phyloP scores from a whole-genome alignment of 2,888 invertebrate species.

The Philaethria dido region DNA sequence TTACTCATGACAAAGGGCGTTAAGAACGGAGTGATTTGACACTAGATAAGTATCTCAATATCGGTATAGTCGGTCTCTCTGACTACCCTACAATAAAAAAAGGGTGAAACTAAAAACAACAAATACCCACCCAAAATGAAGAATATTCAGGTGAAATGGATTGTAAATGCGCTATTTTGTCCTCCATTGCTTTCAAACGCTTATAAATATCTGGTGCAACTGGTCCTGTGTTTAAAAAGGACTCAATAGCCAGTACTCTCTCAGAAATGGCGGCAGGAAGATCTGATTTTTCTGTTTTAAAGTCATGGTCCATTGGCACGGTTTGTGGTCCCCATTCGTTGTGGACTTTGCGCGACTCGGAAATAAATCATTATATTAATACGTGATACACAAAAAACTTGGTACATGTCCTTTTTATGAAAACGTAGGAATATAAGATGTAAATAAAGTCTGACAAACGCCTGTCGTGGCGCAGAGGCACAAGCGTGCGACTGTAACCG shows the following conservation, averaged over 20 bases:
- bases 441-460: too few relatives aligned
- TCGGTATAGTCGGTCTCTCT: too few relatives aligned
- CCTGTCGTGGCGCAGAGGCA: too few relatives aligned
- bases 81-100: too few relatives aligned
- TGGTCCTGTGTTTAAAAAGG: constrained; percentile 82
- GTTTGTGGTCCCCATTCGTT: constrained; percentile 89
- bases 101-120: too few relatives aligned
- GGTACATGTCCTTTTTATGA: too few relatives aligned
- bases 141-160: constrained; percentile 92
- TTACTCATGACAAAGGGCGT: too few relatives aligned
- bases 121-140: constrained; percentile 82
- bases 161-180: constrained; percentile 88
- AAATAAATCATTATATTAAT: background rate
- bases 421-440: too few relatives aligned
- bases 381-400: background rate
- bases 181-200: constrained; percentile 89
- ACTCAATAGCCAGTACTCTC: constrained; percentile 86
- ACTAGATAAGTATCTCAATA: too few relatives aligned
- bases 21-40: too few relatives aligned
- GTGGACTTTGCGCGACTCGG: constrained; percentile 87
- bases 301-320: constrained; percentile 45
- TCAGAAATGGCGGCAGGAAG: constrained; percentile 86
- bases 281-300: constrained; percentile 45
- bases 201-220: constrained; percentile 86
- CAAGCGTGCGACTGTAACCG: too few relatives aligned